phyloP scores from a whole-genome alignment of 1,140 invertebrate genomes.

The Drosophila triauraria region DNA sequence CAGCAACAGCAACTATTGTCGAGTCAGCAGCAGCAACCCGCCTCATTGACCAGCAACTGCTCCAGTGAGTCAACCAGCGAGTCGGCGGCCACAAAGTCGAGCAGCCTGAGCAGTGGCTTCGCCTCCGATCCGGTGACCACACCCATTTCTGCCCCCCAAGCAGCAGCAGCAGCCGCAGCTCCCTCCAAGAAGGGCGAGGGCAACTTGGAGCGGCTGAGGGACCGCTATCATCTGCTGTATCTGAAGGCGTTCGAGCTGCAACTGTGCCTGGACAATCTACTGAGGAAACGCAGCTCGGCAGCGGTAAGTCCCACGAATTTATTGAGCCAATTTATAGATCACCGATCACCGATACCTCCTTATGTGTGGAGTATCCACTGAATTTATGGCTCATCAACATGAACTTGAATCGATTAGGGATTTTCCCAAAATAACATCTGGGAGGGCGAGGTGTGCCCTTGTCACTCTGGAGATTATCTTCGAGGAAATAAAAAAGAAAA shows the following conservation, averaged over 20 bases:
- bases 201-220: constrained; percentile 89
- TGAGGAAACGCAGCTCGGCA: constrained; percentile 78
- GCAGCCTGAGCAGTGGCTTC: constrained; percentile 73
- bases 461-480: constrained; percentile 23
- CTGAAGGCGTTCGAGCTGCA: constrained; percentile 95
- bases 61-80: constrained; percentile 80
- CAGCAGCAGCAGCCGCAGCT: constrained; percentile 84
- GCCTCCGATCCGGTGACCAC: constrained; percentile 52
- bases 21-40: constrained; percentile 56
- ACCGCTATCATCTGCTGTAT: constrained; percentile 95
- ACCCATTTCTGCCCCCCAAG: constrained; percentile 43
- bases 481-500: constrained; percentile 14
- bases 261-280: constrained; percentile 90
- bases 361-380: neutral
- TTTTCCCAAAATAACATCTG: constrained; percentile 17
- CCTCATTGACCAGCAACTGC: constrained; percentile 75
- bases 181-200: constrained; percentile 66
- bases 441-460: constrained; percentile 19
- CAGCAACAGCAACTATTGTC: constrained; percentile 57
- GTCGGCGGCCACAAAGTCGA: constrained; percentile 63
- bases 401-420: constrained; percentile 40
- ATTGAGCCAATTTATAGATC: neutral
- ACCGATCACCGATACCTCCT: neutral
- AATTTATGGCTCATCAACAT: constrained; percentile 25
- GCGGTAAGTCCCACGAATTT: constrained; percentile 65